phyloP scores from a whole-genome alignment of 2,113 vertebrate genomes.

The Chloebia gouldiae region DNA sequence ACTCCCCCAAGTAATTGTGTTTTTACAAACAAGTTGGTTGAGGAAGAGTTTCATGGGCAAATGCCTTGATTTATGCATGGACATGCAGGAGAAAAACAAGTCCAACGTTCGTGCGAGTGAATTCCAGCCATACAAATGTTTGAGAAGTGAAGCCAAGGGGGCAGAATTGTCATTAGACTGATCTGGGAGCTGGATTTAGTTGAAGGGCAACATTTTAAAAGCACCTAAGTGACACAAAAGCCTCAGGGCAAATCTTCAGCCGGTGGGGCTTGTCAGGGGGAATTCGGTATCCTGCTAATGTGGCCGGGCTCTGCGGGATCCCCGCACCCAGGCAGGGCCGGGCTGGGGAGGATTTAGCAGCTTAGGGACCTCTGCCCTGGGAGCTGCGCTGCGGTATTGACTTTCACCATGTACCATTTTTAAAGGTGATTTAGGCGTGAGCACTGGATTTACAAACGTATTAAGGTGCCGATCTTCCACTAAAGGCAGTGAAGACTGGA shows the following conservation, averaged over 20 bases:
- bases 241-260: slow-evolving; percentile 30
- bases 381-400: background rate
- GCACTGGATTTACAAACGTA: slow-evolving; percentile 36
- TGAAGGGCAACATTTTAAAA: slow-evolving; percentile 46
- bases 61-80: slow-evolving; percentile 11
- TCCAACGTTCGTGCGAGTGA: background rate
- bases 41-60: background rate
- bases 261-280: background rate
- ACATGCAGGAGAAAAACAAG: slow-evolving; percentile 8
- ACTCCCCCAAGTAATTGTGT: background rate
- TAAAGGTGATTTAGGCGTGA: slow-evolving; percentile 49
- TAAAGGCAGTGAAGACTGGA: background rate
- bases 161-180: slow-evolving; percentile 23
- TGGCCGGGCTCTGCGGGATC: background rate
- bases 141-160: background rate
- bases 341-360: slow-evolving; percentile 12
- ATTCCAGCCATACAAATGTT: background rate
- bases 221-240: slow-evolving; percentile 22
- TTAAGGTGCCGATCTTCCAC: slow-evolving; percentile 34
- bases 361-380: slow-evolving; percentile 57
- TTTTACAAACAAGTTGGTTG: background rate
- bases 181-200: slow-evolving; percentile 35
- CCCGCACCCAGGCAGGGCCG: background rate
- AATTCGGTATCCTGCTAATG: background rate
- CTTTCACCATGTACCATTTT: slow-evolving; percentile 12